Base-by-base conservation (phyloP, 2,113 vertebrate species). In the Neodontobutis hainanensis region DNA sequence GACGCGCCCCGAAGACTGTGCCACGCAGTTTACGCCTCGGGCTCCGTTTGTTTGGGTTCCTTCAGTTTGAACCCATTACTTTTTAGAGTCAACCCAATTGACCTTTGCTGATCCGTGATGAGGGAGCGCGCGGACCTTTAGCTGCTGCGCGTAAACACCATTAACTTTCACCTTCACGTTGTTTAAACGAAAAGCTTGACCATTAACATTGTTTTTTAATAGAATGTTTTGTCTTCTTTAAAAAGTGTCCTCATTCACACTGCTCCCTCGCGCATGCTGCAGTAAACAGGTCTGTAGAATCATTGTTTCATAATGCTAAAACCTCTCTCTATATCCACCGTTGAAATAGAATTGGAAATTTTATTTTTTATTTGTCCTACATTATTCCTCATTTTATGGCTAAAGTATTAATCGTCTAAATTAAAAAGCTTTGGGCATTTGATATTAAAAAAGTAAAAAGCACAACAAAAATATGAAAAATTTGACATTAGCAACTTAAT, bases 61-160 rank as follows among this genome's bases (percentile, higher is more conserved):
- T 86, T 89, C 93, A 92, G 94, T 95, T 93, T 94, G 87, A 91
- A 91, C 55, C 79, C 75, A 86, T 92, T 93, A 85, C 86, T 91
- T 92, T 94, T 92, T 91, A 89, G 81, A 81, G 70, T 85, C 85
- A 93, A 88, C 60, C 88, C 91, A 91, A 88, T 86, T 94, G 92
- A 94, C 92, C 92, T 94, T 89, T 89, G 79, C 90, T 90, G 85
- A 70, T 89, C 75, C 85, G 81, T n/a, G 63, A 7, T 27, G 72
- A 34, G 11, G 43, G 40, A 12, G 40, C 70, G 43, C 44, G 58
- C 52, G 66, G 47, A 73, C 53, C 45, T 67, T 11, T 58, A 27
- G 34, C 2, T 42, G 47, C 40, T 16, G 16, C 4, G 40, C 38
- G 56, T 55, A 55, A 55, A 55, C 34, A 55, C 52, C 4, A 55